Conservation (phyloP, 2,888 invertebrate species). For the Ormyrus rosae region DNA sequence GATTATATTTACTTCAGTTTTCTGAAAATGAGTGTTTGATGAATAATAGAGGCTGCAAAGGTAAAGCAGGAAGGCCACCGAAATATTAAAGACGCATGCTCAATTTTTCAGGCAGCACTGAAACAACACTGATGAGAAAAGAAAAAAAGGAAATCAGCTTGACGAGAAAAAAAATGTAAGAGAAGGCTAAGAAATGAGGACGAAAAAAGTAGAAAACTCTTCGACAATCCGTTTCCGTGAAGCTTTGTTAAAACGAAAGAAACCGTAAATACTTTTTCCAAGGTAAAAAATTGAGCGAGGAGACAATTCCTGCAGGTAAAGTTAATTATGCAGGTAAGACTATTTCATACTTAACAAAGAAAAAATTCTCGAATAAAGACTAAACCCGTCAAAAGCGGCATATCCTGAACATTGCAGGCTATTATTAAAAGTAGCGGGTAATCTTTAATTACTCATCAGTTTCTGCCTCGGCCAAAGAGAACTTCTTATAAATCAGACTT, state of each 20-base stretch:
- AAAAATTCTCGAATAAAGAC: too few species aligned
- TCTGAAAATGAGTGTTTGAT: too few species aligned
- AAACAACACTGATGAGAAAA: not conserved
- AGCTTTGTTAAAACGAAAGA: slow-evolving; percentile 17
- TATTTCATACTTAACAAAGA: too few species aligned
- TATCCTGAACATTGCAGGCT: not conserved
- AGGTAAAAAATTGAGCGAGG: too few species aligned
- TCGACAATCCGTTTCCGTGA: slow-evolving; percentile 6
- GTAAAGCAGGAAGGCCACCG: too few species aligned
- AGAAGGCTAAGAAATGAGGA: not conserved
- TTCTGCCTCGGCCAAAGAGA: slow-evolving; percentile 13
- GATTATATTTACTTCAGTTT: too few species aligned
- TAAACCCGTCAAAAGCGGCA: too few species aligned
- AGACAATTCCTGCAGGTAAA: not conserved
- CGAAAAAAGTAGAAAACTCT: not conserved
- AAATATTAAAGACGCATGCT: slow-evolving; percentile 7
- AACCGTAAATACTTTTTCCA: too few species aligned
- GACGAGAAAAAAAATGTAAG: not conserved
- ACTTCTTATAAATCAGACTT: slow-evolving; percentile 13
- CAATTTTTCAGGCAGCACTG: slow-evolving; percentile 24
- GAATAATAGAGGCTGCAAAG: too few species aligned
- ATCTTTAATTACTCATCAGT: slow-evolving; percentile 48
- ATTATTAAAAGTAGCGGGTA: slow-evolving; percentile 44
- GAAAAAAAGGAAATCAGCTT: slow-evolving; percentile 3
- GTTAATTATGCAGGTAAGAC: slow-evolving; percentile 12